Conservation (phyloP, 2,888 invertebrate species). For the Synanthedon myopaeformis region DNA sequence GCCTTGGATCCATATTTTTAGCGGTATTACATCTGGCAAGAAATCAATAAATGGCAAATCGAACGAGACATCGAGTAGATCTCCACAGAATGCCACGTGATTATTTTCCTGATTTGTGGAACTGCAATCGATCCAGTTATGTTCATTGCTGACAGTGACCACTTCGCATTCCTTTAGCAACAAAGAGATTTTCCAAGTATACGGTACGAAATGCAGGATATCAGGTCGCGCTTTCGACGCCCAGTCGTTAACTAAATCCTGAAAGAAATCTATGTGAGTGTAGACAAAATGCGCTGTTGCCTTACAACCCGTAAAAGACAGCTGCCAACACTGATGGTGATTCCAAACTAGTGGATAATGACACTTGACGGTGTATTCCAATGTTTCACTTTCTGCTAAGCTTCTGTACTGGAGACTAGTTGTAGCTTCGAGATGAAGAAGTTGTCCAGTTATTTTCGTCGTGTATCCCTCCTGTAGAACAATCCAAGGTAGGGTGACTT, state of each 20-base stretch:
- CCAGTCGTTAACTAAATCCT: conserved; percentile 98
- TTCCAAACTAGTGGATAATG: conserved; percentile 97
- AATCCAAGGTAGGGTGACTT: conserved; percentile 96
- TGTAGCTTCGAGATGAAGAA: conserved; percentile 94
- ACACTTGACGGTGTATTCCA: conserved; percentile 89
- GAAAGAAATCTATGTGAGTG: conserved; percentile 95
- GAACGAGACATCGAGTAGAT: conserved; percentile 92
- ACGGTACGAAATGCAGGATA: conserved; percentile 94
- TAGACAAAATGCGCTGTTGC: conserved; percentile 93
- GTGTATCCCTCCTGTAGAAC: conserved; percentile 88
- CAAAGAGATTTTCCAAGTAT: conserved; percentile 94
- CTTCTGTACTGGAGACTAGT: conserved; percentile 95
- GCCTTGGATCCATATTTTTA: conserved; percentile 95
- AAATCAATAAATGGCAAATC: conserved; percentile 95
- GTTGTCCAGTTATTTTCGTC: conserved; percentile 91
- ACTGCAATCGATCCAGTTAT: conserved; percentile 99
- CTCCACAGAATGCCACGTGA: conserved; percentile 94
- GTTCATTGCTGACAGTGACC: conserved; percentile 92
- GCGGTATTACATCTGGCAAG: conserved; percentile 87
- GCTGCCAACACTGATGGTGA: conserved; percentile 94
- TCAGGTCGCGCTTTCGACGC: conserved; percentile 93
- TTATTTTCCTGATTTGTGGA: conserved; percentile 96
- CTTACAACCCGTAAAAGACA: conserved; percentile 93
- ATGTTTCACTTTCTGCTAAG: conserved; percentile 92
- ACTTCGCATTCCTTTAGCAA: conserved; percentile 95